Evolutionary conservation across 2,888 invertebrate species (phyloP).

Genomic region (Drosophila demipolita): DNA sequence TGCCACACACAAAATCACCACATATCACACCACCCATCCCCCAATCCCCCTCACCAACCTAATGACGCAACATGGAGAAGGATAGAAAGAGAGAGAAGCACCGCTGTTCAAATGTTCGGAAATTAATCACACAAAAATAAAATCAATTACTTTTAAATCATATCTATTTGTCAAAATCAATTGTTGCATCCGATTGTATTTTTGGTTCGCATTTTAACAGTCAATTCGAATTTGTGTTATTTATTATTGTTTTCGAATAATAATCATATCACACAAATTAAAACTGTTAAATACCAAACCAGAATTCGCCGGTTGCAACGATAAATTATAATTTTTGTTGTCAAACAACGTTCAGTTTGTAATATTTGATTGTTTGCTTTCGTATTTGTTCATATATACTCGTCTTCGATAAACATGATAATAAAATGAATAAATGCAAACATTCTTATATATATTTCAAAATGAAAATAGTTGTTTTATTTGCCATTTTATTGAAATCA

Average conservation of each 20-base stretch:
- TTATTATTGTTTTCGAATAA: conserved; percentile 4
- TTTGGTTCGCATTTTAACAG: conserved; percentile 10
- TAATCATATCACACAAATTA: background rate
- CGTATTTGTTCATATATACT: conserved; percentile 52
- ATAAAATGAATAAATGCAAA: conserved; percentile 40
- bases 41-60: conserved; percentile 1
- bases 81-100: conserved; percentile 75
- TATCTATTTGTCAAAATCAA: conserved; percentile 30
- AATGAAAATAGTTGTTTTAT: conserved; percentile 61
- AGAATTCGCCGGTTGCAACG: conserved; percentile 23
- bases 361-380: conserved; percentile 62
- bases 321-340: conserved; percentile 57
- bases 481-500: conserved; percentile 68
- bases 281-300: background rate
- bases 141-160: conserved; percentile 4
- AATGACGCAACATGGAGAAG: conserved; percentile 82
- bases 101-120: conserved; percentile 48
- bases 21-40: conserved; percentile 29
- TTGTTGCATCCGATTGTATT: conserved; percentile 26
- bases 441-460: conserved; percentile 33
- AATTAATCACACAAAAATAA: conserved; percentile 2
- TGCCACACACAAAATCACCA: conserved; percentile 10
- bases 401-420: conserved; percentile 10
- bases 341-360: conserved; percentile 64
- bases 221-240: background rate